These are phyloP conservation scores for Ataeniobius toweri DNA, from an alignment of 2,797 vertebrate species.

Conservation along the genomic window DNA sequence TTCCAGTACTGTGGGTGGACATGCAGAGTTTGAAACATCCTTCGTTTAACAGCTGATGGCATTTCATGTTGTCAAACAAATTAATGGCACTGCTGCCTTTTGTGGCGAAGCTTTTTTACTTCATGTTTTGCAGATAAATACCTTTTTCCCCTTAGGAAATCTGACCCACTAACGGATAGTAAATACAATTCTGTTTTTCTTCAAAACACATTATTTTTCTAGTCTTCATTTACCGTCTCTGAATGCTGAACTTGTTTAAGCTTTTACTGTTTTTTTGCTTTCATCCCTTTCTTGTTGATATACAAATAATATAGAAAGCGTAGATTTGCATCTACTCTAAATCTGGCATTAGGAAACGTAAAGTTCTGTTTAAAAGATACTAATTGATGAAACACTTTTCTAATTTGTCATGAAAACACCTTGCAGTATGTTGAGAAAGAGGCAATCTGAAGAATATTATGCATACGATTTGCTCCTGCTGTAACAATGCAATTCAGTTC, in stretches of 20 bases:
- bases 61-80: slow-evolving; percentile 4
- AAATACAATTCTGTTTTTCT: neutral
- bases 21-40: neutral
- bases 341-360: no score
- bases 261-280: neutral
- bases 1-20: neutral
- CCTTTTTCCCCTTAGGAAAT: neutral
- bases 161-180: neutral
- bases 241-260: neutral
- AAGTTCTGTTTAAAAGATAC: no score
- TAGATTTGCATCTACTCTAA: no score
- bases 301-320: neutral
- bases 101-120: neutral
- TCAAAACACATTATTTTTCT: neutral
- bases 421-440: neutral
- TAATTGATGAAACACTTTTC: neutral
- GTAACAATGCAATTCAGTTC: neutral
- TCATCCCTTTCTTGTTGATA: neutral
- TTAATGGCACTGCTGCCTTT: neutral
- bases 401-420: neutral
- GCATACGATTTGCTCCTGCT: neutral
- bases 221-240: neutral
- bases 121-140: neutral
- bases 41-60: neutral
- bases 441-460: neutral